A percentile compares a stretch with the other conserved stretches of the same genome.
Conservation (phyloP, 2,113 vertebrate species). For the Pipa parva region DNA sequence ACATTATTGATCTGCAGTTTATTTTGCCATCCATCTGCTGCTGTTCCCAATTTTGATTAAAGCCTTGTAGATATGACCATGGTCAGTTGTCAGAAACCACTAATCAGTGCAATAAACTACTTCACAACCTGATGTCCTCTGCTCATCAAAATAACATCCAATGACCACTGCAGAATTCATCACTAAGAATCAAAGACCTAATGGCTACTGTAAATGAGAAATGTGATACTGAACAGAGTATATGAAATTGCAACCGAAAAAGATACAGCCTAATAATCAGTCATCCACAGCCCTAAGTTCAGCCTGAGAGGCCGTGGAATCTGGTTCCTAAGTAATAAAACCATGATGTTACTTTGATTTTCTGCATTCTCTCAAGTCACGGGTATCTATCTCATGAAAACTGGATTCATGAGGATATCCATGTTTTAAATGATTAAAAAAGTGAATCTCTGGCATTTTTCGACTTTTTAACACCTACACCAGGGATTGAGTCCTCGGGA, state of each 20-base stretch:
- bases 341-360: background rate
- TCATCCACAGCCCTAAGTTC: background rate
- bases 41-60: constrained; percentile 37
- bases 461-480: too few species aligned
- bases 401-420: background rate
- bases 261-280: background rate
- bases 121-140: constrained; percentile 20
- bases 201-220: background rate
- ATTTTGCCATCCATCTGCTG: constrained; percentile 32
- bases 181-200: background rate
- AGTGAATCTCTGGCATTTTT: background rate
- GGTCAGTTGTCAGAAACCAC: constrained; percentile 37
- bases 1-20: constrained; percentile 41
- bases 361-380: background rate
- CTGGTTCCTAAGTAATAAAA: background rate
- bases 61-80: constrained; percentile 34
- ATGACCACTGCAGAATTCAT: constrained; percentile 7
- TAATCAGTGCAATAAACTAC: constrained; percentile 34
- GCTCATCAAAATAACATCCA: constrained; percentile 16
- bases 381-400: background rate
- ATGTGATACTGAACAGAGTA: background rate
- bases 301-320: background rate
- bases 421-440: background rate
- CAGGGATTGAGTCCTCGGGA: too few species aligned
- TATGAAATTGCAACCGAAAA: background rate